A percentile compares a stretch with the other conserved stretches of the same genome.
phyloP scores from a whole-genome alignment of 2,797 vertebrate species.

The Lepus townsendii region DNA sequence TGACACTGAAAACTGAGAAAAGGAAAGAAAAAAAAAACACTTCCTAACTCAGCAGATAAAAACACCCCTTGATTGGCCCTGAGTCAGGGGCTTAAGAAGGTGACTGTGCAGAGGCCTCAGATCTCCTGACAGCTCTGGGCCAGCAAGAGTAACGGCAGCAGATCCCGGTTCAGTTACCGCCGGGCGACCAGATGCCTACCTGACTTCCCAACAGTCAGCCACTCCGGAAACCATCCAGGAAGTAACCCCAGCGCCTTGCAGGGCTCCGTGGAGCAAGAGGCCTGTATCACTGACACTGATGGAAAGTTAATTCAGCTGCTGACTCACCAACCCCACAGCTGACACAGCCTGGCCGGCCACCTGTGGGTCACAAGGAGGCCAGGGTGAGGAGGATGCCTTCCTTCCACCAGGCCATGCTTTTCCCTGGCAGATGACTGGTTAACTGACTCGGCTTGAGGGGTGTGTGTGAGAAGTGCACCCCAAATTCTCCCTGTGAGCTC shows the following conservation, averaged over 20 bases:
- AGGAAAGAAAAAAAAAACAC: not conserved
- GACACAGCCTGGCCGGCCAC: not conserved
- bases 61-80: not conserved
- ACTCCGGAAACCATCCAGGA: not conserved
- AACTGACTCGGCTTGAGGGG: not conserved
- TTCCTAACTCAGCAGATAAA: not conserved
- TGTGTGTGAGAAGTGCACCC: not conserved
- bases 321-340: not conserved
- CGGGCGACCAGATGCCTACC: not conserved
- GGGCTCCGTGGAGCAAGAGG: not conserved
- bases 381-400: not conserved
- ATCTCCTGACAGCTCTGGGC: not conserved
- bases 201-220: not conserved
- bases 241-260: not conserved
- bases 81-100: not conserved
- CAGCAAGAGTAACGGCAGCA: accelerated
- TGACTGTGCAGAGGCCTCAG: not conserved
- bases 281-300: not conserved
- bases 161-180: no score
- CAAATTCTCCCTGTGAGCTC: not conserved
- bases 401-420: not conserved
- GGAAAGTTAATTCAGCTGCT: not conserved
- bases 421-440: not conserved
- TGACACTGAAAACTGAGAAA: not conserved
- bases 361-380: not conserved